Percentiles rank a stretch among this genome's conserved stretches.
These are phyloP conservation scores for Parnassius mnemosyne DNA, from an alignment of 2,888 invertebrate genomes.

Conservation along the genomic window DNA sequence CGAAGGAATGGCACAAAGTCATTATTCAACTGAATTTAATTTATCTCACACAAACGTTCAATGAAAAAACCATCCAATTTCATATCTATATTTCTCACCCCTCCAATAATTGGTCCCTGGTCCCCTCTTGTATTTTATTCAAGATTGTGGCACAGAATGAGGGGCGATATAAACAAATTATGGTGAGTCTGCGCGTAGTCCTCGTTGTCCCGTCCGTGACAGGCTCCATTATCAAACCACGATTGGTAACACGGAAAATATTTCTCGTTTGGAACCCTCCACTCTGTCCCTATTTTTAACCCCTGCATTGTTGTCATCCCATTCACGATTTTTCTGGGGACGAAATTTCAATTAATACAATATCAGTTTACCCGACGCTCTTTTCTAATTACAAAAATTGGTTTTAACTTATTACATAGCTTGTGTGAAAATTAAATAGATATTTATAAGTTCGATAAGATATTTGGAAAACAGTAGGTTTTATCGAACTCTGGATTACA, in stretches of 20 bases:
- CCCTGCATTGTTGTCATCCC: constrained; percentile 19
- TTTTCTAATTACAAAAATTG: constrained; percentile 4
- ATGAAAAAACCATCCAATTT: constrained; percentile 6
- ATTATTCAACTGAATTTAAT: no score
- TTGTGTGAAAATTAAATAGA: no score
- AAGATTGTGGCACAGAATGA: constrained; percentile 29
- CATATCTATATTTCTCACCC: constrained; percentile 16
- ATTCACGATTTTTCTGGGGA: constrained; percentile 4
- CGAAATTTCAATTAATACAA: constrained; percentile 7
- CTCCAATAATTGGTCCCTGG: constrained; percentile 18
- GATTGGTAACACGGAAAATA: constrained; percentile 44
- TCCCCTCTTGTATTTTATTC: constrained; percentile 26
- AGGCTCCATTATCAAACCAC: constrained; percentile 54
- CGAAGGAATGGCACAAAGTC: no score
- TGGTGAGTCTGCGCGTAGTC: constrained; percentile 33
- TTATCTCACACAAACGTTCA: no score
- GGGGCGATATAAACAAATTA: constrained; percentile 36
- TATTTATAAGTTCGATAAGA: no score
- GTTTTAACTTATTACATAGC: no score
- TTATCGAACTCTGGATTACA: no score
- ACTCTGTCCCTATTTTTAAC: constrained; percentile 29
- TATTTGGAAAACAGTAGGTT: no score
- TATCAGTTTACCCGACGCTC: constrained; percentile 4
- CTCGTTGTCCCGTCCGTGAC: constrained; percentile 43
- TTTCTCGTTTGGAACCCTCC: constrained; percentile 40